Evolutionary conservation across 2,797 vertebrate genomes (phyloP).

Genomic region (Cetoscarus ocellatus): DNA sequence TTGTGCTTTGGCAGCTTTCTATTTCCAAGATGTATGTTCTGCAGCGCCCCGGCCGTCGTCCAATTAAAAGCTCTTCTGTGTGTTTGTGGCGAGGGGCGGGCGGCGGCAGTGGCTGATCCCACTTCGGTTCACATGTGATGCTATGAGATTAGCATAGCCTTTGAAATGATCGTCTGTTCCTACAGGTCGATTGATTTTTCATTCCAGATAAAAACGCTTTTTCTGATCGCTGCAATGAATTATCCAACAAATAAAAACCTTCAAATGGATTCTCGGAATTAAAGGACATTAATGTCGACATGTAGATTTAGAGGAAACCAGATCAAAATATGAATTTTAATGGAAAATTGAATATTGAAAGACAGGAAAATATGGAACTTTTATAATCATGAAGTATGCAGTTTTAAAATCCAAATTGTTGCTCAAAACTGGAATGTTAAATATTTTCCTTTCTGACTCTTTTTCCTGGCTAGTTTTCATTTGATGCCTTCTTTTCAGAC

Average conservation of each 20-base stretch:
- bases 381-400: too few species aligned
- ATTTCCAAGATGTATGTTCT: constrained; percentile 62
- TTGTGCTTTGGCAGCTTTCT: constrained; percentile 62
- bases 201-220: constrained; percentile 26
- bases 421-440: too few species aligned
- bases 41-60: constrained; percentile 31
- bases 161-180: constrained; percentile 38
- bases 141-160: constrained; percentile 56
- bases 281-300: not conserved
- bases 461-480: too few species aligned
- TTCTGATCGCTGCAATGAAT: constrained; percentile 1
- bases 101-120: constrained; percentile 8
- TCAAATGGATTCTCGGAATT: too few species aligned
- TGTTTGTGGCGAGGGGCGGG: constrained; percentile 39
- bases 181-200: constrained; percentile 44
- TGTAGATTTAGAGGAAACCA: not conserved
- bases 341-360: not conserved
- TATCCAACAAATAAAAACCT: not conserved
- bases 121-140: constrained; percentile 22
- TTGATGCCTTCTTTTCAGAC: too few species aligned
- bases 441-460: too few species aligned
- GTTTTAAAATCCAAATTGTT: too few species aligned
- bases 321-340: not conserved
- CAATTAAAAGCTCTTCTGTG: constrained; percentile 60
- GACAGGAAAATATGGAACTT: too few species aligned